A percentile compares a stretch with the other conserved stretches of the same genome.
Conservation (phyloP, 2,888 invertebrate genomes). For the Chalcosyrphus nemorum region DNA sequence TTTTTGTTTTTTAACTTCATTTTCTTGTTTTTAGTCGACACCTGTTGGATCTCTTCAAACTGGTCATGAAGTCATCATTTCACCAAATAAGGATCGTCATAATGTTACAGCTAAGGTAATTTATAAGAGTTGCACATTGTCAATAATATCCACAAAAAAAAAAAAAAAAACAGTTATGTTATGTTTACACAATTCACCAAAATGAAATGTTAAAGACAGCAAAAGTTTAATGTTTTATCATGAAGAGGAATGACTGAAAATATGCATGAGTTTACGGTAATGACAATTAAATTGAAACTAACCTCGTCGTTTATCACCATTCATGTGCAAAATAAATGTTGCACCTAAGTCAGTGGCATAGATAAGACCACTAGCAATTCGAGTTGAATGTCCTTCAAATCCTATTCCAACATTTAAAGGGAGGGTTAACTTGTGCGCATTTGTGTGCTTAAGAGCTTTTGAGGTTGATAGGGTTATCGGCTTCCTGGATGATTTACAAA, state of each 20-base stretch:
- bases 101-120: slow-evolving; percentile 90
- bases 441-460: slow-evolving; percentile 13
- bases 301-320: not conserved
- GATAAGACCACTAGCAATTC: not conserved
- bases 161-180: no score
- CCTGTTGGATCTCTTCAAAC: slow-evolving; percentile 96
- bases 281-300: not conserved
- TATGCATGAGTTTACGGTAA: not conserved
- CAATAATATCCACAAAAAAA: no score
- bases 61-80: slow-evolving; percentile 94
- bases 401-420: not conserved
- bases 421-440: not conserved
- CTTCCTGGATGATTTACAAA: not conserved
- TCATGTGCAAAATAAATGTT: not conserved
- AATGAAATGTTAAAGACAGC: slow-evolving; percentile 13
- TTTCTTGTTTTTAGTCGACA: slow-evolving; percentile 88
- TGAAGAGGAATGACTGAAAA: not conserved
- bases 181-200: slow-evolving; percentile 27
- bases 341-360: not conserved
- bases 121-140: slow-evolving; percentile 55
- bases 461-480: slow-evolving; percentile 2
- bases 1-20: slow-evolving; percentile 68
- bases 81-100: slow-evolving; percentile 94
- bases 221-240: not conserved
- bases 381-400: slow-evolving; percentile 4